Evolutionary conservation across 2,113 vertebrate genomes (phyloP).

Genomic region (Gambusia affinis): DNA sequence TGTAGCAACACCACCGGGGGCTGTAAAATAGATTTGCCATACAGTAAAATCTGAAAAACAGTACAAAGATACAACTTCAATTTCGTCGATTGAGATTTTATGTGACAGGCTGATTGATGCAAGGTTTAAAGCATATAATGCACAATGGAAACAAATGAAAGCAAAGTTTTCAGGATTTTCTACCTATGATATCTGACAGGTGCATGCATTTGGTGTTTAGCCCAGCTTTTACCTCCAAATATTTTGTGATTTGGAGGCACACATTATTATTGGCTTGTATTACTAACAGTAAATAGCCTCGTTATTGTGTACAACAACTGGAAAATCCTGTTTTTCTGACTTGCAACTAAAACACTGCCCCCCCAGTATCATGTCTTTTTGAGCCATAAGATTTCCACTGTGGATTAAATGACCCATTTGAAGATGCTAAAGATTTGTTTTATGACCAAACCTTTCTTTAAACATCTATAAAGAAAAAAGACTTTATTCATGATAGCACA

Average conservation of each 20-base stretch:
- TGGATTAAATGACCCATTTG: no score
- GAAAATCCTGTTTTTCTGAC: background rate
- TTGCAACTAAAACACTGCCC: background rate
- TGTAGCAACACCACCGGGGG: slow-evolving; percentile 8
- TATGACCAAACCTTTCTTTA: no score
- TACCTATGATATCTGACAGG: no score
- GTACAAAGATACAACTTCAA: background rate
- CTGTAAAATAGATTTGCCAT: slow-evolving; percentile 6
- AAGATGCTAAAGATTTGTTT: no score
- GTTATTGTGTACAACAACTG: background rate
- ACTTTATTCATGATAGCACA: no score
- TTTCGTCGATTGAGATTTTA: background rate
- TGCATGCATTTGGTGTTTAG: background rate
- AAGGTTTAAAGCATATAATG: no score
- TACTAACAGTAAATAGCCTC: background rate
- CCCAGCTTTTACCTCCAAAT: background rate
- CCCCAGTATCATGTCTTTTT: background rate
- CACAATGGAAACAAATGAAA: no score
- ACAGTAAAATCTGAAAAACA: background rate
- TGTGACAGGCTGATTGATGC: no score
- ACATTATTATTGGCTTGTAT: background rate
- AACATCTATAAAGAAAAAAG: no score
- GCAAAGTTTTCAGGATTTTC: no score
- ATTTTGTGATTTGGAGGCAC: background rate
- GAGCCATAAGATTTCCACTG: background rate